phyloP scores from a whole-genome alignment of 2,113 vertebrate genomes.

The Panurus biarmicus region DNA sequence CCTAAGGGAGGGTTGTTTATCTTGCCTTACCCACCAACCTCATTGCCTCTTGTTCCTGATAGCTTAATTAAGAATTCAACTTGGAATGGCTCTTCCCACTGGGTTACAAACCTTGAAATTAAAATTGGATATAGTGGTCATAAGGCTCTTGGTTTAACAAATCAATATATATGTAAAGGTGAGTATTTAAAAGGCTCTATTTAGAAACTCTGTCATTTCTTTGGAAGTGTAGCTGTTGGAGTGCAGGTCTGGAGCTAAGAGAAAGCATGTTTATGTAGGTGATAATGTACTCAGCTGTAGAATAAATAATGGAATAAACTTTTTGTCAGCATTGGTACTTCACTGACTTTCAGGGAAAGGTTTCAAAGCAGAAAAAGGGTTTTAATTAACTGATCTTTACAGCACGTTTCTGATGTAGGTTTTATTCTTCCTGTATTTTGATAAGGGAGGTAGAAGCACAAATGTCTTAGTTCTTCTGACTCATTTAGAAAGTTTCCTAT shows the following conservation, averaged over 20 bases:
- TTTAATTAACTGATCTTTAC: not conserved
- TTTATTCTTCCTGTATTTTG: not conserved
- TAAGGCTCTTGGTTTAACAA: slow-evolving; percentile 32
- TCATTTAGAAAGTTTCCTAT: no score
- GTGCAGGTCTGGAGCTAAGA: not conserved
- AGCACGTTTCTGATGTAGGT: not conserved
- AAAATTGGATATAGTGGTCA: slow-evolving; percentile 33
- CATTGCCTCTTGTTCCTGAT: slow-evolving; percentile 54
- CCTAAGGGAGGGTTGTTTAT: slow-evolving; percentile 48
- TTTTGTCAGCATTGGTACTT: not conserved
- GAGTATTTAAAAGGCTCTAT: slow-evolving; percentile 1
- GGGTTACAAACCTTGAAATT: slow-evolving; percentile 64
- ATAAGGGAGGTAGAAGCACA: not conserved
- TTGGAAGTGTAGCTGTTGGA: not conserved
- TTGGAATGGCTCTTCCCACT: slow-evolving; percentile 44
- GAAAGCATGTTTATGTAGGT: not conserved
- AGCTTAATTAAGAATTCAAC: slow-evolving; percentile 59
- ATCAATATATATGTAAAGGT: not conserved
- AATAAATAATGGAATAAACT: not conserved
- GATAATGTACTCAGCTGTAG: not conserved
- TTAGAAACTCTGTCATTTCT: not conserved
- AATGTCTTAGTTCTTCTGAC: not conserved
- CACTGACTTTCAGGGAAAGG: not conserved
- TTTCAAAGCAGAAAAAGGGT: not conserved
- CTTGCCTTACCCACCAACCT: slow-evolving; percentile 24